Conservation (phyloP, 1,140 invertebrate species). For the Panonychus citri region DNA sequence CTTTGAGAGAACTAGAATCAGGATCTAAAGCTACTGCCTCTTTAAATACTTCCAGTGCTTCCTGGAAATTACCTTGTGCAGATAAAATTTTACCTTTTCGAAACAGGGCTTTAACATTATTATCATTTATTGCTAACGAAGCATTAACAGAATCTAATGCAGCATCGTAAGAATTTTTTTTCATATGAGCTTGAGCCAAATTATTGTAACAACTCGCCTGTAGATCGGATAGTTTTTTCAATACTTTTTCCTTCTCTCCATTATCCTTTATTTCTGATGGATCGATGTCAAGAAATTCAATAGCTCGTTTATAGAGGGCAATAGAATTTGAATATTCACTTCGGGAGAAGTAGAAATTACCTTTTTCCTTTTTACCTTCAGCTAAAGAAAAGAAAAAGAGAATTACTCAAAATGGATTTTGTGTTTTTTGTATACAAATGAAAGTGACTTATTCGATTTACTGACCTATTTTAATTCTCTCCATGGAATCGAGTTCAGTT, state of each 20-base stretch:
- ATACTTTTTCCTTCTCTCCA: conserved; percentile 5
- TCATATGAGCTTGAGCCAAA: conserved; percentile 64
- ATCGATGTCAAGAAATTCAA: conserved; percentile 49
- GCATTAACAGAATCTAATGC: conserved; percentile 52
- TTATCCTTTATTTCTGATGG: conserved; percentile 20
- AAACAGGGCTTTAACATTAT: conserved; percentile 68
- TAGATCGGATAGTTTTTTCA: conserved; percentile 38
- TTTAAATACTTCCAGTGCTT: conserved; percentile 32
- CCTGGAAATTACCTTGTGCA: conserved; percentile 32
- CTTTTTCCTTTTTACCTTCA: conserved; percentile 45
- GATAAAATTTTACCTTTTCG: conserved; percentile 54
- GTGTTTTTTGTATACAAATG: too few relatives aligned
- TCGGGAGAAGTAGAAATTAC: conserved; percentile 65
- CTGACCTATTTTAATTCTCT: conserved; percentile 35
- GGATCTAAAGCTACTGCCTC: conserved; percentile 28
- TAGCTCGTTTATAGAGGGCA: conserved; percentile 53
- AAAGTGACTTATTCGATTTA: too few relatives aligned
- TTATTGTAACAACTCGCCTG: conserved; percentile 64
- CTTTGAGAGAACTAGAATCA: conserved; percentile 17
- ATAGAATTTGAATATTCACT: conserved; percentile 50
- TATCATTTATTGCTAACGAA: conserved; percentile 52
- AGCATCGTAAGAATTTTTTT: conserved; percentile 49
- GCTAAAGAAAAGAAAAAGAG: neutral
- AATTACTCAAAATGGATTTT: too few relatives aligned
- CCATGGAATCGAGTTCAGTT: conserved; percentile 30